A percentile compares a stretch with the other conserved stretches of the same genome.
phyloP scores from a whole-genome alignment of 1,140 invertebrate species.

The Drosophila leontia region DNA sequence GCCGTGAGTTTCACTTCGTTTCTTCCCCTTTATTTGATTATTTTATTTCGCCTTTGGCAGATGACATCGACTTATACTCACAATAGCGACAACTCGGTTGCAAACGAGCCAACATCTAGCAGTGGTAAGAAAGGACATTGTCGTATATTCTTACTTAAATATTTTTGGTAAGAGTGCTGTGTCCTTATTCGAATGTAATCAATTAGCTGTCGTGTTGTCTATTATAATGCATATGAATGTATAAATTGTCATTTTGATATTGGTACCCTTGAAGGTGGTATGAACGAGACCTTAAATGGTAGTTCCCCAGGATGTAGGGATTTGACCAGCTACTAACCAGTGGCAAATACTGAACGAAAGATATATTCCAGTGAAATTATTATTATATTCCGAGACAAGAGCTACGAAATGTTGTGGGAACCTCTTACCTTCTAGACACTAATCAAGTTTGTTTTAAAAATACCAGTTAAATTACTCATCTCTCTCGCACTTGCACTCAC shows the following conservation, averaged over 20 bases:
- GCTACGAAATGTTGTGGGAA: no score
- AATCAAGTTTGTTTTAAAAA: no score
- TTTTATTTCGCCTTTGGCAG: constrained; percentile 41
- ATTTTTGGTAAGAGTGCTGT: no score
- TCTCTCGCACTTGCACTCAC: no score
- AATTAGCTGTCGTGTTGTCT: not conserved
- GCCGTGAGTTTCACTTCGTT: constrained; percentile 23
- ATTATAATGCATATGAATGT: not conserved
- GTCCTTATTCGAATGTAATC: not conserved
- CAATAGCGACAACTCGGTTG: constrained; percentile 25
- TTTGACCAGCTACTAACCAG: no score
- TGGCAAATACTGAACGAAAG: no score
- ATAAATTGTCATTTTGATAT: not conserved
- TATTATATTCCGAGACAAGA: no score
- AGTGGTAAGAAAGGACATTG: constrained; percentile 1
- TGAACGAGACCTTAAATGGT: not conserved
- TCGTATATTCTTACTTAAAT: not conserved
- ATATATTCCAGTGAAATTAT: no score
- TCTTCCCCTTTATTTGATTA: constrained; percentile 17
- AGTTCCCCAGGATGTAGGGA: no score
- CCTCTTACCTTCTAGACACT: no score
- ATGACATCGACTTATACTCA: constrained; percentile 68
- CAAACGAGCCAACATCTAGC: not conserved
- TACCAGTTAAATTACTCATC: no score
- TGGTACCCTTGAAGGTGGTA: not conserved